Evolutionary conservation across 2,113 vertebrate genomes (phyloP).

Genomic region (Misgurnus anguillicaudatus): DNA sequence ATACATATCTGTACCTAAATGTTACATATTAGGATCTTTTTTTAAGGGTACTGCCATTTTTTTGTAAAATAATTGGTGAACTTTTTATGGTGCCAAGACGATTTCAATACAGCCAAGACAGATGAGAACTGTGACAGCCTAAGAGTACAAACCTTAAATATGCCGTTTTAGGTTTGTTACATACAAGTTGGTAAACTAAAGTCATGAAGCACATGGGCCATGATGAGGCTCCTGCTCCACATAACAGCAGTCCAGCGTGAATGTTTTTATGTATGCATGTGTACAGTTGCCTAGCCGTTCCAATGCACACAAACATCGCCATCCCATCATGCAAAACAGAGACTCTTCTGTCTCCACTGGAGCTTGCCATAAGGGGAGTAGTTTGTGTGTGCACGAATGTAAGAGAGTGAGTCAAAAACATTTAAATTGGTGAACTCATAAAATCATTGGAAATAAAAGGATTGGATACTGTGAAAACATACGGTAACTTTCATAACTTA

Average conservation of each 20-base stretch:
- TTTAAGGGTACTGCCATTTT: no score
- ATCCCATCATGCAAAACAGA: slow-evolving; percentile 17
- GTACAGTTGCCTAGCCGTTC: slow-evolving; percentile 41
- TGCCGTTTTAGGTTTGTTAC: slow-evolving; percentile 22
- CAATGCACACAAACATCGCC: slow-evolving; percentile 67
- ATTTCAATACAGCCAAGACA: neutral
- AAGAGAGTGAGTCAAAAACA: neutral
- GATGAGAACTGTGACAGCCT: neutral
- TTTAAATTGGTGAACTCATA: neutral
- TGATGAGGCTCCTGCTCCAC: slow-evolving; percentile 44
- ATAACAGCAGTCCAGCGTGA: slow-evolving; percentile 58
- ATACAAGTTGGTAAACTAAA: slow-evolving; percentile 42
- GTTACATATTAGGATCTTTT: no score
- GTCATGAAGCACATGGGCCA: slow-evolving; percentile 90
- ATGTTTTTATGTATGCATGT: slow-evolving; percentile 19
- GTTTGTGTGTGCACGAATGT: neutral
- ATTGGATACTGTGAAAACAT: no score
- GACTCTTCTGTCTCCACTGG: slow-evolving; percentile 12
- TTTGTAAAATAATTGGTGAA: no score
- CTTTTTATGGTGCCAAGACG: neutral
- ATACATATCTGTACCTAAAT: no score
- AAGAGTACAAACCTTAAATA: neutral
- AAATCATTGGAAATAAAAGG: neutral
- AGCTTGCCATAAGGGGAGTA: neutral
- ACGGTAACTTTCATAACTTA: neutral